Percentiles rank a stretch among this genome's conserved stretches.
Evolutionary conservation across 2,113 vertebrate genomes (phyloP).

Genomic region (Rhinoptilus africanus): DNA sequence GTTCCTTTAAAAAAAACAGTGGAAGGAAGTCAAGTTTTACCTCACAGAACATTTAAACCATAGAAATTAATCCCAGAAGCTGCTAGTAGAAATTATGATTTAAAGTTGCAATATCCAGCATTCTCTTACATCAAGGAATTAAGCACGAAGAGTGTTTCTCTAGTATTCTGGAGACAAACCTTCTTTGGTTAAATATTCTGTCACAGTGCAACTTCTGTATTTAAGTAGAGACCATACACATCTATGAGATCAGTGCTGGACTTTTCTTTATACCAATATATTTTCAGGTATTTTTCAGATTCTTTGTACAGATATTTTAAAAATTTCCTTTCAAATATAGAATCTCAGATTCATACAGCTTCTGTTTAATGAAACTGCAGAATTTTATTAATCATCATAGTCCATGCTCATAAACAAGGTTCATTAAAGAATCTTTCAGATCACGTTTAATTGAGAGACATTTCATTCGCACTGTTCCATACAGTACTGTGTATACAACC

Average conservation of each 20-base stretch:
- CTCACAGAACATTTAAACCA: neutral
- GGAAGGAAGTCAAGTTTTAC: neutral
- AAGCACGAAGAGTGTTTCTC: neutral
- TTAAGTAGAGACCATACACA: neutral
- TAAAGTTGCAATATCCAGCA: neutral
- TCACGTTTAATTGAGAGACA: neutral
- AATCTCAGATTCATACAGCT: neutral
- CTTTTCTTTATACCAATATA: neutral
- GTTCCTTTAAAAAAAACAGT: neutral
- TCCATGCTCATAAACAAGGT: neutral
- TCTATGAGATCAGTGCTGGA: fast-evolving
- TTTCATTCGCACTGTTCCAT: neutral
- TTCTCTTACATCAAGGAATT: neutral
- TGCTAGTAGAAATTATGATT: neutral
- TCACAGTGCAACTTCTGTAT: neutral
- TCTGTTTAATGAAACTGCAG: neutral
- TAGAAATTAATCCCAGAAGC: neutral
- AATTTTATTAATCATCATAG: neutral
- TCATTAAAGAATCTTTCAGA: neutral
- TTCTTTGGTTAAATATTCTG: neutral
- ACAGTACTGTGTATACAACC: neutral
- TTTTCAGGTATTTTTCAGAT: neutral
- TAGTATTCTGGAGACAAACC: neutral
- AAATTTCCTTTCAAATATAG: neutral
- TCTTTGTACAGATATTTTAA: neutral